Conservation (phyloP, 2,888 invertebrate genomes). For the Shargacucullia verbasci region DNA sequence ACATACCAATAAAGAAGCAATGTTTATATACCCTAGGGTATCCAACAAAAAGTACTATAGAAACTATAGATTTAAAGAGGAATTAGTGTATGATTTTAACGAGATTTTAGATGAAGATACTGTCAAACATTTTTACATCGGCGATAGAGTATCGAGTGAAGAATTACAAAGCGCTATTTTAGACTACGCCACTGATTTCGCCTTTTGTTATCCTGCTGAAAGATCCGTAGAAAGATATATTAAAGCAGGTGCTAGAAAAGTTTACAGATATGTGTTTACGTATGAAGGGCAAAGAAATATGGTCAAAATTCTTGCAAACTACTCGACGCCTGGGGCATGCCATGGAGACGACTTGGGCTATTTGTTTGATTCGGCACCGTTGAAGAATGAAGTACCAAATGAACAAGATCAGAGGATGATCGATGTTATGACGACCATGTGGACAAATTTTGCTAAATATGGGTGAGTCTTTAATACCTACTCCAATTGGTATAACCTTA, state of each 20-base stretch:
- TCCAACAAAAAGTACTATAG: constrained; percentile 26
- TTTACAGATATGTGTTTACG: constrained; percentile 37
- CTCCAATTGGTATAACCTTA: no score
- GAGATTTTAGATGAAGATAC: constrained; percentile 18
- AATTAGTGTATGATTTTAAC: constrained; percentile 25
- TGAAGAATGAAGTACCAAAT: constrained; percentile 12
- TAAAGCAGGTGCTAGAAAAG: constrained; percentile 16
- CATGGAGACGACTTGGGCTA: constrained; percentile 39
- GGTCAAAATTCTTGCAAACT: constrained; percentile 11
- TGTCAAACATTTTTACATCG: constrained; percentile 36
- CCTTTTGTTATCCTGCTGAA: constrained; percentile 29
- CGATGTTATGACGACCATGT: constrained; percentile 40
- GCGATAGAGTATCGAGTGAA: constrained; percentile 13
- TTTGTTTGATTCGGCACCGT: constrained; percentile 20
- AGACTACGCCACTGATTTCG: constrained; percentile 37
- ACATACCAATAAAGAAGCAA: constrained; percentile 35
- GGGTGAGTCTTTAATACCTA: constrained; percentile 30
- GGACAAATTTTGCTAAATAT: constrained; percentile 44
- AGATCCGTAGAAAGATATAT: constrained; percentile 33
- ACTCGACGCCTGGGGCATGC: constrained; percentile 31
- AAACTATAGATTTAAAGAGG: constrained; percentile 28
- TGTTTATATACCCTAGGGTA: constrained; percentile 40
- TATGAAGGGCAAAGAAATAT: constrained; percentile 38
- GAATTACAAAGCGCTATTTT: constrained; percentile 24
- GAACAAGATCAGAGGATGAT: constrained; percentile 37